These are phyloP conservation scores for Chunga burmeisteri DNA, from an alignment of 2,113 vertebrate species.

Conservation along the genomic window DNA sequence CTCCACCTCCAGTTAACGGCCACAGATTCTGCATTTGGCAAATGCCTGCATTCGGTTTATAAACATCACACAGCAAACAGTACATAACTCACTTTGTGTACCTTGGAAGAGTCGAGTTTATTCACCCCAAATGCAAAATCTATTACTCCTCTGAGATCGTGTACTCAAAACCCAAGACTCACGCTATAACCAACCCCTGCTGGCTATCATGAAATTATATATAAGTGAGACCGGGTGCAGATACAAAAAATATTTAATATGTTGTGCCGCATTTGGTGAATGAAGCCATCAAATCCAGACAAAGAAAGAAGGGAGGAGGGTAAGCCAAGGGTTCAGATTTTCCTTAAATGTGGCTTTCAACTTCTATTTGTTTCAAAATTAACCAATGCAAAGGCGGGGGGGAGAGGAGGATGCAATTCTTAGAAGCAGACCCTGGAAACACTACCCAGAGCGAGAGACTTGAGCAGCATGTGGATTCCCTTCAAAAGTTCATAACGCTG, in stretches of 20 bases:
- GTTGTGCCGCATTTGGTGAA: neutral
- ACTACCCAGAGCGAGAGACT: neutral
- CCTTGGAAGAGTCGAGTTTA: neutral
- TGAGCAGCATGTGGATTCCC: neutral
- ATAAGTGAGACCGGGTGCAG: neutral
- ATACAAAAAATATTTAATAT: neutral
- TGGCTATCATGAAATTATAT: neutral
- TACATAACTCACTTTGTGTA: accelerated
- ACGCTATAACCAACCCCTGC: neutral
- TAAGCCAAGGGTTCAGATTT: neutral
- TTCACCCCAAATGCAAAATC: neutral
- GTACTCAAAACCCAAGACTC: neutral
- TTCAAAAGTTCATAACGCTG: neutral
- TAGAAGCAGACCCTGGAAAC: neutral
- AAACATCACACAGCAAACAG: neutral
- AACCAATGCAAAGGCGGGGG: neutral
- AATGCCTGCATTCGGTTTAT: accelerated
- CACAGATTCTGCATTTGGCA: neutral
- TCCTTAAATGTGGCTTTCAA: neutral
- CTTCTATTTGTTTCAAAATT: neutral
- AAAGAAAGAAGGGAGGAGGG: neutral
- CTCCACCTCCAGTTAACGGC: neutral
- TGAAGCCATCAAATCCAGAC: neutral
- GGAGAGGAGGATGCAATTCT: neutral
- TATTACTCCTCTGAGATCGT: accelerated